Base-by-base conservation (phyloP, 2,888 invertebrate genomes). In the Drosophila kuntzei region DNA sequence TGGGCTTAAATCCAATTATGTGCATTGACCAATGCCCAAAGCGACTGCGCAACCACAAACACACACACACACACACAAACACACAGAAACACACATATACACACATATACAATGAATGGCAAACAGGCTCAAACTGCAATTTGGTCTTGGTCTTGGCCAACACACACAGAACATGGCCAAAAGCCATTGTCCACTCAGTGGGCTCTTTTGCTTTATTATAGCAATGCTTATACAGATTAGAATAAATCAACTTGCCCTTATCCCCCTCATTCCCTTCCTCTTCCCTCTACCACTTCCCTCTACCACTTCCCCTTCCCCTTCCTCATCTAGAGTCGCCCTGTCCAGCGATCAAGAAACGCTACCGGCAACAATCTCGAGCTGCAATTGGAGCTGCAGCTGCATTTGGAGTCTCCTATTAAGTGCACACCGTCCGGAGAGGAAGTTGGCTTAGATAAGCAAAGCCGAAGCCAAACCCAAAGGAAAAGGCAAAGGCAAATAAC, bases 151-250 rank as follows among this genome's bases (percentile, higher is more conserved):
- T 55, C 59, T 50, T 59, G 44, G 61, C 65, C 75, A 67, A 58
- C 37, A 29, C 37, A 29, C 16, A 8, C 14, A 7, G 14, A 34
- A 55, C 50, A 43, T 72, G 84, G 69, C 57, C 70, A 69, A 87
- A 63, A 76, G 88, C 85, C 79, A 76, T 85, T 83, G 82, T 89
- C 84, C 87, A 87, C 77, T 88, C 89, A 51, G 68, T 73, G 84
- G 68, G 68, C 85, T 72, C 74, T 82, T 85, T 89, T 85, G 89
- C 89, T 85, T 85, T 85, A 85, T 85, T 89, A 89, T 84, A 76
- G 85, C 87, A 80, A 75, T 75, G 85, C 89, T 85, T 89, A 87
- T 89, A 87, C 89, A 85, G 85, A 85, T 85, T 85, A 85, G 85
- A 85, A 85, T 85, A 85, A 85, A 85, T 85, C 85, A 85, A 89